Base-by-base conservation (phyloP, 2,888 invertebrate genomes). In the Drosophila macrospina region DNA sequence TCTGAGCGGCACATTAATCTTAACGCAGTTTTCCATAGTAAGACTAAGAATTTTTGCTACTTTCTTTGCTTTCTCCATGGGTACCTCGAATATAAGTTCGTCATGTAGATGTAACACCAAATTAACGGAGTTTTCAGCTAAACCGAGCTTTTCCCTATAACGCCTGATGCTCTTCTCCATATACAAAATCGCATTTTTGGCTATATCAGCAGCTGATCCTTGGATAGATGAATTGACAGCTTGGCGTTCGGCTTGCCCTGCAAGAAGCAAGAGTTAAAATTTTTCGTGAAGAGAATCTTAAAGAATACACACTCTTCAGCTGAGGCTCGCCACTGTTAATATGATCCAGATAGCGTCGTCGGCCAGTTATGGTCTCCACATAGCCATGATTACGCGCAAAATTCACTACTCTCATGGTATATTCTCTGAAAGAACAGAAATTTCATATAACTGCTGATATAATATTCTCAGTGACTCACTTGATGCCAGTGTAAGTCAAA, bases 141-240 rank as follows among this genome's bases (percentile, higher is more conserved):
- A 56, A 0, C 89, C 88, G 24, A 91, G 72, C 42, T 90, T 91
- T 11, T 80, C 70, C 0, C 82, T 72, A 94, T 85, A 91, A 78
- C 86, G 93, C 55, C 74, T 91, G 72, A 82, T 95, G 90, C 89
- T 93, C 10, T 93, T 91, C 79, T 98, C 95, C 83, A 98, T 95
- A 50, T 93, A 93, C 28, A 97, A 93, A 95, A 99, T 97, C 0
- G 98, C 98, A 61, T 94, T 95, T 92, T 99, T 99, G 0, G 97
- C 96, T 44, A 99, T 95, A 92, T 99, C 99, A 0, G 99, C 98
- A 0, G 99, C 99, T 0, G 99, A 98, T 0, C 99, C 99, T 93
- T 99, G 99, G 54, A 99, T 96, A 11, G 95, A 96, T 1, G 98
- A 97, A 91, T 99, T 99, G 0, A 99, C 94, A 11, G 98, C 98